phyloP scores from a whole-genome alignment of 2,888 invertebrate genomes.

The Rhogogaster chlorosoma region DNA sequence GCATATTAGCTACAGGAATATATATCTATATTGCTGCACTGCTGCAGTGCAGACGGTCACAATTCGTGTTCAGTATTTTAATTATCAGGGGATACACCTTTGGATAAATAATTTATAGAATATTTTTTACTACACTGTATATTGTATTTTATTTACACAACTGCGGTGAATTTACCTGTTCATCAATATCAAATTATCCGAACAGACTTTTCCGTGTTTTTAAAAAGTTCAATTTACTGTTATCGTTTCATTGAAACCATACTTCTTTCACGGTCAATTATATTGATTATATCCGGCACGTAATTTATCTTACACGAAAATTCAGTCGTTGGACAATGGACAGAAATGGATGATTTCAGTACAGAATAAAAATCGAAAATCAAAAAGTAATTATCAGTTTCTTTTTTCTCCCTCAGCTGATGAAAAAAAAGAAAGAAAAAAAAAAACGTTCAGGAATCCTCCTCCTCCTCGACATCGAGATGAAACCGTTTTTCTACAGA shows the following conservation, averaged over 20 bases:
- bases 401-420: background rate
- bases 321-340: background rate
- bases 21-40: background rate
- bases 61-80: constrained; percentile 5
- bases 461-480: background rate
- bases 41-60: background rate
- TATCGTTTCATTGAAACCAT: background rate
- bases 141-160: background rate
- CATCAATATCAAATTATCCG: too few relatives aligned
- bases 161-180: background rate
- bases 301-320: background rate
- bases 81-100: constrained; percentile 6
- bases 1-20: background rate
- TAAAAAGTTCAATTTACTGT: background rate
- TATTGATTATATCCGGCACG: background rate
- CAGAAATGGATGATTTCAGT: background rate
- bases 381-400: background rate
- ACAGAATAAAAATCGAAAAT: background rate
- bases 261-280: background rate
- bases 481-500: background rate
- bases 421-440: background rate
- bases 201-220: background rate
- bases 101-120: background rate
- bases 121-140: background rate
- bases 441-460: background rate